Base-by-base conservation (phyloP, 2,797 vertebrate genomes). In the Atherinosoma microstoma region DNA sequence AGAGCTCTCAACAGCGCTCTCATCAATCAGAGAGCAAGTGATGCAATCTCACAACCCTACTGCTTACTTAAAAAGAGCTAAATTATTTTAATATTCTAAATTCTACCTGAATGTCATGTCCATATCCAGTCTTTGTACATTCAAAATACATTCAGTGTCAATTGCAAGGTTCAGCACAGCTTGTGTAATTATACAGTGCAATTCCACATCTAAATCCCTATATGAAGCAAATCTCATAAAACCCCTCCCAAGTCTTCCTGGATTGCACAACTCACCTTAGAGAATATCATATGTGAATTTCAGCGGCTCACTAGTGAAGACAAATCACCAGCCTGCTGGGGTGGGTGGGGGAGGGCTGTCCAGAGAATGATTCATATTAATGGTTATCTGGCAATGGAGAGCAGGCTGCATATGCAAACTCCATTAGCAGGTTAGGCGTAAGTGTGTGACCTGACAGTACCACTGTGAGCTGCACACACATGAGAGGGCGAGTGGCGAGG, bases 331-430 rank as follows among this genome's bases (percentile, higher is more conserved):
- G 85, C 89, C 90, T 93, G 89, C 93, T 92, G 29, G 60, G 72
- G 73, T 20, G 78, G 64, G 16, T 3, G 3, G 0, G 84, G 18
- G 18, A 45, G 78, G 69, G 84, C 89, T 72, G 87, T 89, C 93
- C 84, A 80, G 89, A 93, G 93, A 94, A 91, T 91, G 91, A 93
- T 94, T 94, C 93, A 90, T 93, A 94, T 94, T 94, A 95, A 94
- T 94, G 93, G 90, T 80, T 89, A 76, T 92, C 91, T 92, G 91
- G 88, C 87, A 87, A 91, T 89, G 74, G 80, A 85, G 89, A 92
- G 84, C 76, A 34, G 79, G 83, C 85, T 91, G 92, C 92, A 93
- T 94, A 93, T 93, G 92, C 92, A 94, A 93, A 94, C 91, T 93
- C 94, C 90, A 95, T 95, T 95, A 95, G 85, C 82, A 87, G 92